Base-by-base conservation (phyloP, 2,797 vertebrate genomes). In the Fistularia commersonii region DNA sequence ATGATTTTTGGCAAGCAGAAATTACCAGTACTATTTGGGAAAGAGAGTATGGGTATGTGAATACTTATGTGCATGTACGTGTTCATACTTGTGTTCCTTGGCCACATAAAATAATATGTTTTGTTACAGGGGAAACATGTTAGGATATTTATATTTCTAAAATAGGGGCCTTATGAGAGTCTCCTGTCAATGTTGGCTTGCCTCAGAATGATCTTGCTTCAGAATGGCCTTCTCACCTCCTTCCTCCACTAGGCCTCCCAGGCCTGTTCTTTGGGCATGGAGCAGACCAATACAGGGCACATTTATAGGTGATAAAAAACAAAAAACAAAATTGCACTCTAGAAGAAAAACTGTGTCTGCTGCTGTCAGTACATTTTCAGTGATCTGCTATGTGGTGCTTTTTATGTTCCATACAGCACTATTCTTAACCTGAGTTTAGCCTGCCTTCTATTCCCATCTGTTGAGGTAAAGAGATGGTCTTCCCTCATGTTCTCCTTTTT, bases 111-210 rank as follows among this genome's bases (percentile, higher is more conserved):
- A 61, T 72, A 64, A 69, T 70, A 77, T 23, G 23, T 23, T 23
- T 23, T 23, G 23, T 23, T 23, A 23, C 23, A 23, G 23, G 32
- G 69, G 59, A 64, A 77, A 57, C 61, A 69, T 78, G 68, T 77
- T 75, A 66, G 76, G 76, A 84, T 71, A 78, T 85, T 86, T 85
- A 65, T 76, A 72, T 72, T 80, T 74, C 57, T 48, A 81, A 76
- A 82, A 87, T 81, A 66, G 39, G 54, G 76, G 54, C 76, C 88
- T 77, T 72, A 43, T 46, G 85, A 86, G 87, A 87, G 65, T 82
- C 69, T 54, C 85, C 85, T 89, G 87, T 90, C 88, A 81, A 80
- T 84, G 57, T 87, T 89, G 88, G 87, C 86, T 66, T 64, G 66
- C 56, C 76, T 53, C 47, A 59, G 13, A 58, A 14, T 79, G 74